These are phyloP conservation scores for Urechis unicinctus DNA, from an alignment of 2,888 invertebrate genomes.

Conservation along the genomic window DNA sequence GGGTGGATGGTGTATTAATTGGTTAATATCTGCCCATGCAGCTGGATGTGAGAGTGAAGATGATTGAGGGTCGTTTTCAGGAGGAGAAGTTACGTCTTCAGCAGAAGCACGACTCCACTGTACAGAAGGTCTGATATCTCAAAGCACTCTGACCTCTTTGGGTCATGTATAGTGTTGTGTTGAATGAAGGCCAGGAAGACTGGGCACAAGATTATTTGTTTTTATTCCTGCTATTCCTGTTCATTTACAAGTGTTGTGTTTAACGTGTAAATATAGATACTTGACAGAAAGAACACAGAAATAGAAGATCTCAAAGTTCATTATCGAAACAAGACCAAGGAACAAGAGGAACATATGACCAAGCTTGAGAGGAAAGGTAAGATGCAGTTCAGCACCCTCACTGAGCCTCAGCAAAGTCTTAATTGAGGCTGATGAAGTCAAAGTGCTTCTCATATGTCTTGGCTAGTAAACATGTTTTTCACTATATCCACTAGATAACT, in stretches of 20 bases:
- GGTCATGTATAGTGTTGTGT: neutral
- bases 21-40: too few species aligned
- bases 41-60: slow-evolving; percentile 37
- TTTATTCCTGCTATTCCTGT: too few species aligned
- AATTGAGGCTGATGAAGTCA: too few species aligned
- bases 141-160: too few species aligned
- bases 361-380: slow-evolving; percentile 45
- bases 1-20: too few species aligned
- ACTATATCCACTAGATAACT: too few species aligned
- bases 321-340: slow-evolving; percentile 40
- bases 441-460: too few species aligned
- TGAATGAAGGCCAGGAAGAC: neutral
- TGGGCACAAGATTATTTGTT: too few species aligned
- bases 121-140: slow-evolving; percentile 39
- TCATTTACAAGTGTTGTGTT: too few species aligned
- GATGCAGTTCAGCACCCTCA: neutral
- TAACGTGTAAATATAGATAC: slow-evolving; percentile 38
- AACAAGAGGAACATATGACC: slow-evolving; percentile 36
- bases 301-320: slow-evolving; percentile 46
- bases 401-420: too few species aligned
- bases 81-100: slow-evolving; percentile 47
- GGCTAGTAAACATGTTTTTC: too few species aligned
- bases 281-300: slow-evolving; percentile 46
- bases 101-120: slow-evolving; percentile 46
- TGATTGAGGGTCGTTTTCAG: slow-evolving; percentile 46